Evolutionary conservation across 2,888 invertebrate genomes (phyloP), one percentile per base, ranked within the genome.

Genomic region (Seira musarum): DNA sequence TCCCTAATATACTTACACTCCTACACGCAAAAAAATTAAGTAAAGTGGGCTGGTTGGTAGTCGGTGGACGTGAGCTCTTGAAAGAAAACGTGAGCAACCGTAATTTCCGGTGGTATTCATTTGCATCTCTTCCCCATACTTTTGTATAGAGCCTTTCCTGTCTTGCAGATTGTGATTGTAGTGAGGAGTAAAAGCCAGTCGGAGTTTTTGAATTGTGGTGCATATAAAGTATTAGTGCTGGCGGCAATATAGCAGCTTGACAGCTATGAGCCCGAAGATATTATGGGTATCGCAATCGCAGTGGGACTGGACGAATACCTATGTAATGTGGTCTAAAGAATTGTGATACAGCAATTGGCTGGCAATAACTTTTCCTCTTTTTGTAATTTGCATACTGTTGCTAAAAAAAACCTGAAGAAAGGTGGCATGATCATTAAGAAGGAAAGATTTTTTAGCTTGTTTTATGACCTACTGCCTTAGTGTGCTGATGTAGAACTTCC

Each of bases 51-150:
- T 49, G 49, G 49, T 49, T 8, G 3, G 49, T n/a, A n/a, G 49
- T 49, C 17, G 49, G 49, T 49, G 49, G 49, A 49, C 49, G 49
- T 49, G 49, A 49, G 49, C 49, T 8, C 49, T 65, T 30, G 25
- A 17, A 30, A 5, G 30, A 21, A 24, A 24, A 49, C 76, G 76
- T 76, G 76, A 76, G 76, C 68, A 76, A 76, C 49, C 22, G 60
- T 64, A 76, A 76, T 76, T 76, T 76, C 76, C 76, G 76, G 76
- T 63, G 22, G 15, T 68, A 68, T 68, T 68, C 68, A 68, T 68
- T 68, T 68, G 49, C 49, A 49, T 49, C 49, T 49, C 49, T 49
- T 49, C 49, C 49, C 49, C 49, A 49, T 49, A 49, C 49, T 49
- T 49, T 49, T 3, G 49, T 2, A 30, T 30, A 30, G 8, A 30